Evolutionary conservation across 2,113 vertebrate genomes (phyloP), one percentile per base, ranked within the genome.

Genomic region (Saccopteryx leptura): DNA sequence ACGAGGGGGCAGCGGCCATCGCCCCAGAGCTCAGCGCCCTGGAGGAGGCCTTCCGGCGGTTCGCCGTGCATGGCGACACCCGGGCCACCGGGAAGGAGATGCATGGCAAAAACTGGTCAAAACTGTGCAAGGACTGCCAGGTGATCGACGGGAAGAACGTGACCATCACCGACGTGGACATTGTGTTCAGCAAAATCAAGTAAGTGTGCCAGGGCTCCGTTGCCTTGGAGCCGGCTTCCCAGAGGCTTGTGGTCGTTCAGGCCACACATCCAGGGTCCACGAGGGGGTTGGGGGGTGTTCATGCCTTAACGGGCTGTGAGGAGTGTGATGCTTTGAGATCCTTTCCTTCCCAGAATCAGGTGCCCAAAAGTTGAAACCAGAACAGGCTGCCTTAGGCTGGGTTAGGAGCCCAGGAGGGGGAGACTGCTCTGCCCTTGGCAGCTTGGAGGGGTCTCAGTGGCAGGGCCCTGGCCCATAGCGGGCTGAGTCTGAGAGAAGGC

Each of bases 131-230:
- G 96, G 99, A 99, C 98, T 99, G 99, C 78, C 98, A 99, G 12
- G 99, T 99, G 98, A 99, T 99, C 10, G 99, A 99, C 5, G 99
- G 99, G 74, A 99, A 99, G 98, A 99, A 90, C 8, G 98, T 99
- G 98, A 99, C 99, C 5, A 98, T 99, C 97, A 99, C 99, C 0
- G 99, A 99, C 39, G 99, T 99, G 97, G 99, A 99, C 98, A 99
- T 99, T 4, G 99, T 99, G 98, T 99, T 99, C 99, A 99, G 99
- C 98, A 99, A 99, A 99, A 99, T 99, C 98, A 99, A 99, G 99
- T 99, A 98, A 98, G 99, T 96, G 23, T 0, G 2, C 4, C 4
- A 0, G 39, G 79, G 61, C 61, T 4, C 39, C 48, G 33, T 31
- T 1, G 1, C 28, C 2, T 2, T 17, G 15, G 46, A 50, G 46